phyloP scores from a whole-genome alignment of 2,113 vertebrate species.

The Corynorhinus townsendii region DNA sequence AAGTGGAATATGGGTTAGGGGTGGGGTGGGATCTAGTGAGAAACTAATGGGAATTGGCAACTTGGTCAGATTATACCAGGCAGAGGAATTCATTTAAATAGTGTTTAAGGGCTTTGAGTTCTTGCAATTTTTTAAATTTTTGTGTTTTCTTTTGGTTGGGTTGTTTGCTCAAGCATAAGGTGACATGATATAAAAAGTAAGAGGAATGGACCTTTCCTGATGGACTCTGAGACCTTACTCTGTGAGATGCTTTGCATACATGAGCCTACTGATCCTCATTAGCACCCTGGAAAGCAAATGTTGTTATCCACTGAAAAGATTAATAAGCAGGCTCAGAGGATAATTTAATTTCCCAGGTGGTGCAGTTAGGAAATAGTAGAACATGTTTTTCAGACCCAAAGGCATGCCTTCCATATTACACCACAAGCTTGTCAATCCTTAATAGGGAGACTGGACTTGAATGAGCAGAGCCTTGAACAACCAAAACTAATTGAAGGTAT shows the following conservation, averaged over 20 bases:
- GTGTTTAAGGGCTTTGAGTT: not conserved
- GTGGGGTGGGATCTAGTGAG: not conserved
- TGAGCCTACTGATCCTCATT: not conserved
- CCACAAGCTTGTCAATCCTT: not conserved
- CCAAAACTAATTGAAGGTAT: not conserved
- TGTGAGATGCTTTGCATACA: not conserved
- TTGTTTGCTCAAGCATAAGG: not conserved
- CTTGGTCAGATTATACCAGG: not conserved
- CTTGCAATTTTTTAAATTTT: not conserved
- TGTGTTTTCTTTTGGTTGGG: slow-evolving; percentile 14
- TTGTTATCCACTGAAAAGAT: slow-evolving; percentile 13
- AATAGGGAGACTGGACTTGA: not conserved
- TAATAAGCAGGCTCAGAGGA: not conserved
- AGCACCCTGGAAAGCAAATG: slow-evolving; percentile 31
- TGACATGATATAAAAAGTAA: not conserved
- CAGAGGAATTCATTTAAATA: not conserved
- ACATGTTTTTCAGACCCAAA: slow-evolving; percentile 22
- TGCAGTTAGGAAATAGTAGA: slow-evolving; percentile 27
- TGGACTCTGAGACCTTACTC: not conserved
- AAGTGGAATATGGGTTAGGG: not conserved
- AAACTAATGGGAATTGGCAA: not conserved
- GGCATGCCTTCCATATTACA: not conserved
- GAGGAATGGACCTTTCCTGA: not conserved
- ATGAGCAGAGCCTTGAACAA: not conserved
- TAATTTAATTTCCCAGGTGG: slow-evolving; percentile 20